These are phyloP conservation scores for Empis livida DNA, from an alignment of 2,888 invertebrate species.

Conservation along the genomic window DNA sequence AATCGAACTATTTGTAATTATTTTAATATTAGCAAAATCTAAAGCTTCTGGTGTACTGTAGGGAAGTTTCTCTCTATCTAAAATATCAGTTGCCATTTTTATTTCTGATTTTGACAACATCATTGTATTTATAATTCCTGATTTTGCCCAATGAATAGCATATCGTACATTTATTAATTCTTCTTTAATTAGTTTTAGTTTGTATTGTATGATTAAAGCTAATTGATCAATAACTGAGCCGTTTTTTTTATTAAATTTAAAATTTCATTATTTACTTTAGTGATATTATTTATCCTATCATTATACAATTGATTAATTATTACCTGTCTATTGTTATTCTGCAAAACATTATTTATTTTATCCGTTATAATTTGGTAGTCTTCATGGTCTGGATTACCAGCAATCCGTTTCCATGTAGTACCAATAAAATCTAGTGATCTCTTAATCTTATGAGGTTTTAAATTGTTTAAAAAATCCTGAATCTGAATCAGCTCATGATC, in stretches of 20 bases:
- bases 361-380: slow-evolving; percentile 6
- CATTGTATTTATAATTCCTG: slow-evolving; percentile 8
- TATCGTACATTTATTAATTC: slow-evolving; percentile 9
- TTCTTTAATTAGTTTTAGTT: slow-evolving; percentile 8
- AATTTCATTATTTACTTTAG: slow-evolving; percentile 1
- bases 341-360: slow-evolving; percentile 4
- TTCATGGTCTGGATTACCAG: slow-evolving; percentile 8
- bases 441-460: slow-evolving; percentile 3
- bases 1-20: slow-evolving; percentile 1
- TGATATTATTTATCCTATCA: slow-evolving; percentile 6
- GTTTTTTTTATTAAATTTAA: background rate
- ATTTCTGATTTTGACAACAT: slow-evolving; percentile 10
- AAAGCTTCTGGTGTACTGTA: slow-evolving; percentile 6
- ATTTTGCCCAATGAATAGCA: slow-evolving; percentile 11
- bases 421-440: slow-evolving; percentile 9
- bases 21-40: slow-evolving; percentile 7
- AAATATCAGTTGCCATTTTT: slow-evolving; percentile 1
- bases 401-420: slow-evolving; percentile 7
- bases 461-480: background rate
- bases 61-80: slow-evolving; percentile 7
- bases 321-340: slow-evolving; percentile 2
- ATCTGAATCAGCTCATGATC: slow-evolving; percentile 2
- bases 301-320: slow-evolving; percentile 5
- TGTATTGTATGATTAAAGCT: slow-evolving; percentile 1
- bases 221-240: background rate